A percentile compares a stretch with the other conserved stretches of the same genome.
Conservation (phyloP, 2,888 invertebrate species). For the Slavum lentiscoides region DNA sequence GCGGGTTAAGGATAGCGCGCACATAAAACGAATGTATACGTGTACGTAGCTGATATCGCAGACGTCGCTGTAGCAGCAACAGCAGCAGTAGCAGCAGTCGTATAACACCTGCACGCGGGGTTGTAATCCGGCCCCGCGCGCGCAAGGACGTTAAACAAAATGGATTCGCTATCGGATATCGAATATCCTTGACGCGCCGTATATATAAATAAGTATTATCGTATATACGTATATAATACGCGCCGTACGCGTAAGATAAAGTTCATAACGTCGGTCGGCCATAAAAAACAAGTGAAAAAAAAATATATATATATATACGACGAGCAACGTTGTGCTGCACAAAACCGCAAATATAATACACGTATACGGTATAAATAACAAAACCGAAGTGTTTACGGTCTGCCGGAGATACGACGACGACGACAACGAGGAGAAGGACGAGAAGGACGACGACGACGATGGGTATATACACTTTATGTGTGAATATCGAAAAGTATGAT, state of each 20-base stretch:
- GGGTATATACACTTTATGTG: too few species aligned
- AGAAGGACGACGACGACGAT: neutral
- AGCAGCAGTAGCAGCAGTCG: too few species aligned
- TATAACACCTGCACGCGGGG: neutral
- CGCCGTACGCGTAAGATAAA: constrained; percentile 14
- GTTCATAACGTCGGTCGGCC: constrained; percentile 12
- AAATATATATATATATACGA: neutral
- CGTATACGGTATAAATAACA: constrained; percentile 23
- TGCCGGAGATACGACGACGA: constrained; percentile 26
- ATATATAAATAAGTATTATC: too few species aligned
- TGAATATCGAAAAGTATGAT: too few species aligned
- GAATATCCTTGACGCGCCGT: constrained; percentile 7
- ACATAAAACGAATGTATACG: too few species aligned
- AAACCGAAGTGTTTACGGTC: constrained; percentile 44
- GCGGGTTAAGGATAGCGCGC: too few species aligned
- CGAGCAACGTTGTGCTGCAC: neutral
- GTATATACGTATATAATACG: neutral
- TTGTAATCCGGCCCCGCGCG: neutral
- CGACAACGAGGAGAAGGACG: too few species aligned
- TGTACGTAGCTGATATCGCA: too few species aligned
- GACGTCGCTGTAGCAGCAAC: too few species aligned
- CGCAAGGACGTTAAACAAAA: constrained; percentile 12
- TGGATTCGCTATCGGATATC: constrained; percentile 28
- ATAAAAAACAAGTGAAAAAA: constrained; percentile 14
- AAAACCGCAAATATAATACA: too few species aligned